Percentiles rank a stretch among this genome's conserved stretches.
These are phyloP conservation scores for Coleophora flavipennella DNA, from an alignment of 2,888 invertebrate species.

Conservation along the genomic window DNA sequence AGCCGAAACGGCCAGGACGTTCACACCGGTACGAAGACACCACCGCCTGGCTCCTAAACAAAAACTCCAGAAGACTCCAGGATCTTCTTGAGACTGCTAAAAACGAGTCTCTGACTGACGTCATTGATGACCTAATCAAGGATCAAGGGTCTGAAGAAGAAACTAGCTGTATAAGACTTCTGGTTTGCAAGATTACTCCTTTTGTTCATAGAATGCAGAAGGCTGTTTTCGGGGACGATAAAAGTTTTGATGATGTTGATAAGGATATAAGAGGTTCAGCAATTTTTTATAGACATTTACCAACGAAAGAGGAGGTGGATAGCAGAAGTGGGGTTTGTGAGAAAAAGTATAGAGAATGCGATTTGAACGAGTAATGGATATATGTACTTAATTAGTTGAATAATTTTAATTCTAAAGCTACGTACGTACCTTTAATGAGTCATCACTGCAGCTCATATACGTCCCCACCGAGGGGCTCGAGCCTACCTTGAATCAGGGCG, in stretches of 20 bases:
- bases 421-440: too few relatives aligned
- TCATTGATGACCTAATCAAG: constrained; percentile 73
- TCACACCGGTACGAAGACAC: constrained; percentile 44
- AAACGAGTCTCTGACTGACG: constrained; percentile 74
- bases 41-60: constrained; percentile 74
- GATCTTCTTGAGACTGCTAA: constrained; percentile 73
- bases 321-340: constrained; percentile 76
- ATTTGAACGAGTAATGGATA: constrained; percentile 38
- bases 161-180: constrained; percentile 78
- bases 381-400: too few relatives aligned
- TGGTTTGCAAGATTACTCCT: constrained; percentile 85
- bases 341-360: constrained; percentile 65
- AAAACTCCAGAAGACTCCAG: constrained; percentile 70
- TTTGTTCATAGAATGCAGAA: constrained; percentile 84
- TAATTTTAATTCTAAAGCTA: too few relatives aligned
- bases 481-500: too few relatives aligned
- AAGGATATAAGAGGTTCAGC: constrained; percentile 40
- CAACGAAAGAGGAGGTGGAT: constrained; percentile 72
- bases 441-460: too few relatives aligned
- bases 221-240: constrained; percentile 66
- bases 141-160: constrained; percentile 70
- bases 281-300: constrained; percentile 75
- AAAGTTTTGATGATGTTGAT: constrained; percentile 30
- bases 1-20: constrained; percentile 35
- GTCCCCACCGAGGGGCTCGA: too few relatives aligned